phyloP scores from a whole-genome alignment of 2,113 vertebrate species.

The Chloropsis hardwickii region DNA sequence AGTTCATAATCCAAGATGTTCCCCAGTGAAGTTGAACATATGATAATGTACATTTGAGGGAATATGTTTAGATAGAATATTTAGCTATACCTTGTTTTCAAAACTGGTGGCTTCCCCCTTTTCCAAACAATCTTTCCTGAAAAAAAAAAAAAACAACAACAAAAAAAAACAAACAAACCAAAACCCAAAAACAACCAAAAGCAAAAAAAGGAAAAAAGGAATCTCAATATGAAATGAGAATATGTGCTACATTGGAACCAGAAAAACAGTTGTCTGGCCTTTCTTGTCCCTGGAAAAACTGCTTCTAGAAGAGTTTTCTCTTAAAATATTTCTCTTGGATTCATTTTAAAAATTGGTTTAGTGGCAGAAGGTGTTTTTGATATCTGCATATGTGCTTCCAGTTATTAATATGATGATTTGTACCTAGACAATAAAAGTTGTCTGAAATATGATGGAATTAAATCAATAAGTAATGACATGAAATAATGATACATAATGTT shows the following conservation, averaged over 20 bases:
- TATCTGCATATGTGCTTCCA: slow-evolving; percentile 8
- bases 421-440: slow-evolving; percentile 33
- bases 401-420: slow-evolving; percentile 1
- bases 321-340: not conserved
- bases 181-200: too few species aligned
- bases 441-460: slow-evolving; percentile 40
- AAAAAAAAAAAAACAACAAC: not conserved
- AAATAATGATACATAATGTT: not conserved
- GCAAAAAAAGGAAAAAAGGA: not conserved
- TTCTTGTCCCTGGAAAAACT: not conserved
- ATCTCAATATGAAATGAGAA: not conserved
- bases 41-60: not conserved
- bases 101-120: not conserved
- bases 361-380: not conserved
- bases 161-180: too few species aligned
- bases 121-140: not conserved
- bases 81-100: not conserved
- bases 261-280: not conserved
- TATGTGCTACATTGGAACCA: not conserved
- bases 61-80: not conserved
- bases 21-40: not conserved
- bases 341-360: not conserved
- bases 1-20: not conserved
- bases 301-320: not conserved
- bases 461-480: slow-evolving; percentile 34